Evolutionary conservation across 1,140 invertebrate species (phyloP).

Genomic region (Sitobion miscanthi): DNA sequence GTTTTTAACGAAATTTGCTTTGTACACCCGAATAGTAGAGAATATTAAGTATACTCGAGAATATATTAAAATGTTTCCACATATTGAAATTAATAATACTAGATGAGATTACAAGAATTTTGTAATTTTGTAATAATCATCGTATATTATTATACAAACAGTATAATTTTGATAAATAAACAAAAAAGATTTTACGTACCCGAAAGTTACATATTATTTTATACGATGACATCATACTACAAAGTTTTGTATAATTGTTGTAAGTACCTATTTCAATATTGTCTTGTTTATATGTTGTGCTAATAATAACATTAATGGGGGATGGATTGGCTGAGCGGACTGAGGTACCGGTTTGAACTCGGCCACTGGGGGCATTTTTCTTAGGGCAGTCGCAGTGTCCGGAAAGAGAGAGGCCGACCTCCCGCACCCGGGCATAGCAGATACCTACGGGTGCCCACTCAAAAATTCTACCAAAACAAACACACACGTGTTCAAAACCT

Average conservation of each 20-base stretch:
- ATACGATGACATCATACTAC: no score
- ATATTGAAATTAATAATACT: background rate
- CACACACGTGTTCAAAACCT: no score
- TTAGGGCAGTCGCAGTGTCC: no score
- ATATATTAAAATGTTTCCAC: background rate
- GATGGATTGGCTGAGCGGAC: background rate
- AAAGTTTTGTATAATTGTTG: background rate
- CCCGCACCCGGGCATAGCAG: no score
- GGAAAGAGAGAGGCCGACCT: no score
- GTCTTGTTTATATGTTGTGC: background rate
- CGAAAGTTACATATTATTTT: background rate
- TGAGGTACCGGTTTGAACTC: no score
- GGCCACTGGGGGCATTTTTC: no score
- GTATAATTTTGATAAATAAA: background rate
- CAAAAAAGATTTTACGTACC: background rate
- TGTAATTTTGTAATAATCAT: background rate
- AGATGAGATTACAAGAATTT: background rate
- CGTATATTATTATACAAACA: background rate
- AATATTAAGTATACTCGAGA: background rate
- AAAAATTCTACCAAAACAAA: no score
- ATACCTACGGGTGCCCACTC: no score
- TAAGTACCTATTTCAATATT: no score
- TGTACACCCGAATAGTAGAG: background rate
- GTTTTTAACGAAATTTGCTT: slow-evolving; percentile 16
- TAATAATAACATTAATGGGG: background rate